A percentile compares a stretch with the other conserved stretches of the same genome.
Evolutionary conservation across 1,140 invertebrate genomes (phyloP).

Genomic region (Pachypeltis micranthus): DNA sequence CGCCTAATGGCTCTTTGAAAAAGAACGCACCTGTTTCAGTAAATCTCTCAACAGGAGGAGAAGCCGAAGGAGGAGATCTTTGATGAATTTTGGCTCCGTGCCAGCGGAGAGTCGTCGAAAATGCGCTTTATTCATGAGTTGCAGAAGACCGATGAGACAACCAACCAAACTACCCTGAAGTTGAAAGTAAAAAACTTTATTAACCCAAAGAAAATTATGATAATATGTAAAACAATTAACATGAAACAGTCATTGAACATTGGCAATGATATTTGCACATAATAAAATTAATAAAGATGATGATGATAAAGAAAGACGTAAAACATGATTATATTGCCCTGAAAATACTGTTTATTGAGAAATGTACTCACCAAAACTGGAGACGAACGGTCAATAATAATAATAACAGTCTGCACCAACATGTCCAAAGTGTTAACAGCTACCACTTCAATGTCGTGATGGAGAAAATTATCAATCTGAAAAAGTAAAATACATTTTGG

Average conservation of each 20-base stretch:
- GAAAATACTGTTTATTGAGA: too few relatives aligned
- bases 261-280: too few relatives aligned
- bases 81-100: constrained; percentile 56
- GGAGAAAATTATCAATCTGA: constrained; percentile 56
- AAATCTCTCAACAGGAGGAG: constrained; percentile 42
- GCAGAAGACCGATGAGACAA: constrained; percentile 69
- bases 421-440: constrained; percentile 70
- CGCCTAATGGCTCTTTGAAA: too few relatives aligned
- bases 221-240: not conserved
- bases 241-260: not conserved
- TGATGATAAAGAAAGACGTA: too few relatives aligned
- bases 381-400: constrained; percentile 53
- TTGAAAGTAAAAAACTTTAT: constrained; percentile 17
- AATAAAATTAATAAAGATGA: too few relatives aligned
- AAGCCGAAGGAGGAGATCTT: constrained; percentile 81
- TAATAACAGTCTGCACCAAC: constrained; percentile 70
- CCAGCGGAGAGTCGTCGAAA: constrained; percentile 78
- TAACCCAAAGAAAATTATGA: not conserved
- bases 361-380: constrained; percentile 47
- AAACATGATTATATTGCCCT: not conserved
- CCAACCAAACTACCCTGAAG: constrained; percentile 72
- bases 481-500: too few relatives aligned
- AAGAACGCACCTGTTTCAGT: constrained; percentile 1
- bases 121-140: constrained; percentile 75
- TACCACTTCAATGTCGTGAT: constrained; percentile 72